Evolutionary conservation across 2,888 invertebrate species (phyloP).

Genomic region (Theretra japonica): DNA sequence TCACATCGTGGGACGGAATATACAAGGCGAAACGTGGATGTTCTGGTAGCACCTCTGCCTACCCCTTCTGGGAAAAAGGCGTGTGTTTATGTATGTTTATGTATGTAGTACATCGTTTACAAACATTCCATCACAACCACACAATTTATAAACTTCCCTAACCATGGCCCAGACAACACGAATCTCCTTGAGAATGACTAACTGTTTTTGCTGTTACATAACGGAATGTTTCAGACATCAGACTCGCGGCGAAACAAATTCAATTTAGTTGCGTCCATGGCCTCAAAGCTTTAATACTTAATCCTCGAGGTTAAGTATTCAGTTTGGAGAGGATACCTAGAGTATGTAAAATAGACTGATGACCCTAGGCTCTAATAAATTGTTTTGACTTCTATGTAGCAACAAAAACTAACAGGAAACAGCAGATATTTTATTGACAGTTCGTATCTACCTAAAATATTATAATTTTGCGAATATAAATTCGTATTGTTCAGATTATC

Average conservation of each 20-base stretch:
- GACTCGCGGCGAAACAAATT: background rate
- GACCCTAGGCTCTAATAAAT: background rate
- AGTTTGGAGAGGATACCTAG: background rate
- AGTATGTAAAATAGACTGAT: background rate
- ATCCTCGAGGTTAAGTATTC: background rate
- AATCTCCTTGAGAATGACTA: background rate
- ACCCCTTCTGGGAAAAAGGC: too few species aligned
- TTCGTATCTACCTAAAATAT: too few species aligned
- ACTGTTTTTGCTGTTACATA: slow-evolving; percentile 13
- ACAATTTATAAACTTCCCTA: background rate
- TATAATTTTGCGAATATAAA: too few species aligned
- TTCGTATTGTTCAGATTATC: too few species aligned
- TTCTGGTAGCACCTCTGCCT: too few species aligned
- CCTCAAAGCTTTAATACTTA: background rate
- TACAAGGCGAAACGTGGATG: too few species aligned
- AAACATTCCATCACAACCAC: too few species aligned
- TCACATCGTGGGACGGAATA: too few species aligned
- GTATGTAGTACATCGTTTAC: too few species aligned
- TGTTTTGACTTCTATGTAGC: background rate
- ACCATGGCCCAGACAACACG: background rate
- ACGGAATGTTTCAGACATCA: background rate
- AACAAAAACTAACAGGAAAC: too few species aligned
- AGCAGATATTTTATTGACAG: too few species aligned
- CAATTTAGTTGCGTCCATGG: slow-evolving; percentile 9
- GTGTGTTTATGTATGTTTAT: too few species aligned